Conservation (phyloP, 2,797 vertebrate species). For the Cossypha dichroa region DNA sequence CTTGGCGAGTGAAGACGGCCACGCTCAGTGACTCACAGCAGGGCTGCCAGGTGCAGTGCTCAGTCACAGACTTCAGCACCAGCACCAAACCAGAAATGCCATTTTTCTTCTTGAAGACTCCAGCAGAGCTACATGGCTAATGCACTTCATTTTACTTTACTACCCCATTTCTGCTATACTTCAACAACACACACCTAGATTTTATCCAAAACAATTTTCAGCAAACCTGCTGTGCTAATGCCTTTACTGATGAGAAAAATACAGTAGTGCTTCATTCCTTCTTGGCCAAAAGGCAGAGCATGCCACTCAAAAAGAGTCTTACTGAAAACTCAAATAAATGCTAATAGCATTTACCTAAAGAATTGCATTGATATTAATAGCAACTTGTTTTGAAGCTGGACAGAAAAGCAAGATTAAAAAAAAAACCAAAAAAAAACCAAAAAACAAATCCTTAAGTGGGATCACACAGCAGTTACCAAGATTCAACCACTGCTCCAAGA, state of each 20-base stretch:
- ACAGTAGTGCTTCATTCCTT: rapidly evolving
- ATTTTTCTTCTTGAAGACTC: not conserved
- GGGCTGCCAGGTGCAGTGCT: not conserved
- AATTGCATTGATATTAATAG: not conserved
- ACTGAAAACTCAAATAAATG: not conserved
- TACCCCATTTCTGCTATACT: not conserved
- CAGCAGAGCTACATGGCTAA: not conserved
- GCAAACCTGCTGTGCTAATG: not conserved
- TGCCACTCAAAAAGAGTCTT: not conserved
- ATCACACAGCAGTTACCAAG: not conserved
- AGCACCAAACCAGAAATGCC: not conserved
- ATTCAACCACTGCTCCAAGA: not conserved
- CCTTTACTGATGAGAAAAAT: not conserved
- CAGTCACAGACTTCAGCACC: not conserved
- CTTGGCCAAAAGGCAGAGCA: not conserved
- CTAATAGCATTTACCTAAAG: not conserved
- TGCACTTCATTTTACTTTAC: not conserved
- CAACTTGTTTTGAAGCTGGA: not conserved
- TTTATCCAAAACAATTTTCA: not conserved
- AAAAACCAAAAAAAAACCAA: too few relatives aligned
- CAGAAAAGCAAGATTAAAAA: not conserved
- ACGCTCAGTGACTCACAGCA: not conserved
- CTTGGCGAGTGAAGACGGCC: not conserved
- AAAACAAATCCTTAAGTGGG: not conserved
- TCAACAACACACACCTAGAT: not conserved